Conservation (phyloP, 2,888 invertebrate genomes). For the Tenthredo notha region DNA sequence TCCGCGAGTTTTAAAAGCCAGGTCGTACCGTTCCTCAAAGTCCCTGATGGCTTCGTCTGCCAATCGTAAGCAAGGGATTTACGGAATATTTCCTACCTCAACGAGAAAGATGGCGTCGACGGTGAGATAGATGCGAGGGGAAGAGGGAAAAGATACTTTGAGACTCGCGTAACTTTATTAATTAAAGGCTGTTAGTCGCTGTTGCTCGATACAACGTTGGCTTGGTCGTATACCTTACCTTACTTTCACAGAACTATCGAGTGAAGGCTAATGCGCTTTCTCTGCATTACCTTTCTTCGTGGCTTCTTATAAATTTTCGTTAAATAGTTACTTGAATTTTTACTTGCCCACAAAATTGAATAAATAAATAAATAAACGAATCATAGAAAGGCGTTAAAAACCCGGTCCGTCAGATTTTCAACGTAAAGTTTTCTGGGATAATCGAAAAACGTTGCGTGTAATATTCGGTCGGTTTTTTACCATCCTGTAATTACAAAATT, state of each 20-base stretch:
- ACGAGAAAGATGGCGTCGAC: conserved; percentile 56
- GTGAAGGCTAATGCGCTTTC: conserved; percentile 32
- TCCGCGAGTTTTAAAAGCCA: conserved; percentile 11
- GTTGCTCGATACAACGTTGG: conserved; percentile 72
- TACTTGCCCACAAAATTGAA: not conserved
- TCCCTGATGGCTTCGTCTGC: conserved; percentile 5
- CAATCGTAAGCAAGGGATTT: conserved; percentile 21
- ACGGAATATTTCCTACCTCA: conserved; percentile 25
- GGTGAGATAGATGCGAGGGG: conserved; percentile 55
- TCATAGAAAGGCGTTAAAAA: not conserved
- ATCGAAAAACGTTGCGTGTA: not conserved
- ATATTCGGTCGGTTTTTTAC: not conserved
- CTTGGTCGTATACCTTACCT: conserved; percentile 63
- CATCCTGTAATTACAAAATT: conserved; percentile 26
- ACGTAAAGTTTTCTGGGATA: not conserved
- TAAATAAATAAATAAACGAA: not conserved
- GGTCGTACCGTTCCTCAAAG: conserved; percentile 6
- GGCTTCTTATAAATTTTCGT: not conserved
- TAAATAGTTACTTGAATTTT: not conserved
- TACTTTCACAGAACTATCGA: conserved; percentile 31
- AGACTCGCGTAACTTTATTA: conserved; percentile 76
- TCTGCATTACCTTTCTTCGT: not conserved
- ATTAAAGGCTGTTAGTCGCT: conserved; percentile 75
- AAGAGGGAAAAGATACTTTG: conserved; percentile 68
- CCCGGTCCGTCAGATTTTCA: not conserved